phyloP scores from a whole-genome alignment of 2,888 invertebrate genomes.

The Fissipunctia ypsillon region DNA sequence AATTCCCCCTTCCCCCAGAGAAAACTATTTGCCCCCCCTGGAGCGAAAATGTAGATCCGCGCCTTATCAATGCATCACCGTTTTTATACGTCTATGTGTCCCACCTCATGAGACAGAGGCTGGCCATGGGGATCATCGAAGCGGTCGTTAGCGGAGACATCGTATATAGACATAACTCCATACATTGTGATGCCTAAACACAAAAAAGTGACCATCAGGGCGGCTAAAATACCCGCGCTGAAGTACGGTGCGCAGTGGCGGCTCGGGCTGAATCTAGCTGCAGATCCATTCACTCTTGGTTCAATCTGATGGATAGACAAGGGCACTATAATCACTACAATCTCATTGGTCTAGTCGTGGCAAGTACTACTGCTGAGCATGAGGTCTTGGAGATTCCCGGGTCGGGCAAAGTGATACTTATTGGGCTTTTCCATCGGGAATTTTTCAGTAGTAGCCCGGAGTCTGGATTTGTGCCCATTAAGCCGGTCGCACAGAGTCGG shows the following conservation, averaged over 20 bases:
- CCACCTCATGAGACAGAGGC: constrained; percentile 18
- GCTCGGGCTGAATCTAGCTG: constrained; percentile 64
- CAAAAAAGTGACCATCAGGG: constrained; percentile 68
- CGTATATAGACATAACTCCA: constrained; percentile 69
- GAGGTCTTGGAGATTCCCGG: no score
- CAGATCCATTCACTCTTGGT: neutral
- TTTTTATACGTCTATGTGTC: neutral
- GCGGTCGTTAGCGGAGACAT: constrained; percentile 69
- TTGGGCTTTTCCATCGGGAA: neutral
- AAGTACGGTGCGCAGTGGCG: constrained; percentile 79
- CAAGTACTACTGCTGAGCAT: no score
- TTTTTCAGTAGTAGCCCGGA: neutral
- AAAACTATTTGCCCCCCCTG: neutral
- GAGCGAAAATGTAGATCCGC: neutral
- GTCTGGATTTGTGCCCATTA: neutral
- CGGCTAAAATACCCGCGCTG: constrained; percentile 69
- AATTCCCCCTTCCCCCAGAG: neutral
- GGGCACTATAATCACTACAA: neutral
- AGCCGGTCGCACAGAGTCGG: no score
- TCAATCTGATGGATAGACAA: constrained; percentile 16
- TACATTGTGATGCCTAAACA: constrained; percentile 66
- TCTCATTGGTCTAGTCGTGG: no score
- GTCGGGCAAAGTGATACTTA: no score
- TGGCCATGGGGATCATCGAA: constrained; percentile 78
- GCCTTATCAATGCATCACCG: neutral